phyloP scores from a whole-genome alignment of 2,113 vertebrate species.

The sheep (Ovis aries) region ARS-UI_Ramb_v3.0 NC_056056.1:217048501-217049000 shows the following conservation, averaged over 20 bases:
- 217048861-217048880: not conserved
- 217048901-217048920: not conserved
- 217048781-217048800: not conserved
- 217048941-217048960: not conserved
- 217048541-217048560: not conserved
- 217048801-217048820: not conserved
- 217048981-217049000: not conserved
- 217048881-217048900: not conserved
- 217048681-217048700: not conserved
- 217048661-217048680: not conserved
- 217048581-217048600: not conserved
- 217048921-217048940: not conserved
- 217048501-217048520: not conserved
- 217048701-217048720: not conserved
- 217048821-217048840: not conserved
- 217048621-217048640: not conserved
- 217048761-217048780: not conserved
- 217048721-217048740: not conserved
- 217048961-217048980: not conserved
- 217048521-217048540: not conserved
- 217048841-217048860: not conserved
- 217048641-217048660: not conserved
- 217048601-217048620: slow-evolving; percentile 22
- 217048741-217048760: not conserved
- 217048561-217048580: not conserved